A percentile compares a stretch with the other conserved stretches of the same genome.
Conservation (phyloP, 2,888 invertebrate genomes). For the Xestia xanthographa region DNA sequence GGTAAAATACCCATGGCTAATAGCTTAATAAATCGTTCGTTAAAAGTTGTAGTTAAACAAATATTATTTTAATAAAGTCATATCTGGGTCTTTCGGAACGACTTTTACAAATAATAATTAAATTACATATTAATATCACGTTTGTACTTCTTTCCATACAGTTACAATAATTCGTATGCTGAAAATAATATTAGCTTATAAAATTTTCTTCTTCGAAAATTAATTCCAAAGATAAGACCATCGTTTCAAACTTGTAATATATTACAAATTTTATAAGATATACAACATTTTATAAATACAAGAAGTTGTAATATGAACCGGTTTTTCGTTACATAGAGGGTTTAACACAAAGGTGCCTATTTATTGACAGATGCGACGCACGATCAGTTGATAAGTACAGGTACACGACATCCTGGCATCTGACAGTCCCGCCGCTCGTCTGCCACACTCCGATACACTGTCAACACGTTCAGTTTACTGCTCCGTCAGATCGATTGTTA, state of each 20-base stretch:
- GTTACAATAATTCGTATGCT: constrained; percentile 80
- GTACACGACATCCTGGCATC: constrained; percentile 61
- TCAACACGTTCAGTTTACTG: constrained; percentile 54
- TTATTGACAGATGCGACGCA: constrained; percentile 66
- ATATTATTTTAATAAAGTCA: constrained; percentile 89
- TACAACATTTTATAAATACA: constrained; percentile 68
- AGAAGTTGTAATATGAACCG: constrained; percentile 54
- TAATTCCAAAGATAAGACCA: constrained; percentile 73
- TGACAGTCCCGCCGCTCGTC: constrained; percentile 75
- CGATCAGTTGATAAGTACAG: constrained; percentile 68
- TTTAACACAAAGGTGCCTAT: constrained; percentile 69
- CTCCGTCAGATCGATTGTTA: constrained; percentile 62
- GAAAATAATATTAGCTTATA: constrained; percentile 81
- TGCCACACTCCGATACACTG: constrained; percentile 70
- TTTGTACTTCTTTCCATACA: constrained; percentile 86
- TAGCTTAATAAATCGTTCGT: constrained; percentile 90
- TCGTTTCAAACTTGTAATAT: constrained; percentile 68
- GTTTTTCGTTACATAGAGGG: constrained; percentile 65
- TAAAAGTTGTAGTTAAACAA: constrained; percentile 89
- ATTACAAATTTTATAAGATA: constrained; percentile 71
- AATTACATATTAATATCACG: constrained; percentile 83
- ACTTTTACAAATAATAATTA: constrained; percentile 88
- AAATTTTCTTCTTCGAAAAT: constrained; percentile 78
- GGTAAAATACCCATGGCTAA: constrained; percentile 89
- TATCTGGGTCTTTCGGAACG: constrained; percentile 86